Base-by-base conservation (phyloP, 1,140 invertebrate genomes). In the Drosophila ercepeae region DNA sequence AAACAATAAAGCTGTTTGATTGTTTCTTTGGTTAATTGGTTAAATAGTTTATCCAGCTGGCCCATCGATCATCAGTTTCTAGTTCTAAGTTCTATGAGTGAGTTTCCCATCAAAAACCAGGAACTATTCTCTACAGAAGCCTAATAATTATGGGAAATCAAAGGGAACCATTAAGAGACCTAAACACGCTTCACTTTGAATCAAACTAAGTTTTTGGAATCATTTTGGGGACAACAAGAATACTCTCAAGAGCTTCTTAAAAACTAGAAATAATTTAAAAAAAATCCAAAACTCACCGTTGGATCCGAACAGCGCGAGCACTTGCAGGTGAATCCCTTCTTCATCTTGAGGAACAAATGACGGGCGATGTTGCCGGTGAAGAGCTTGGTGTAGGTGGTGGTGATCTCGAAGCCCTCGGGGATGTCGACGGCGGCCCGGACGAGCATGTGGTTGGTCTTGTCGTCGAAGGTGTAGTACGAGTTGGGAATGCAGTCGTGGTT, bases 401-500 rank as follows among this genome's bases (percentile, higher is more conserved):
- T 94, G 19, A 97, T 93, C 91, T 96, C 95, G 16, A 94, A 91
- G 14, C 95, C 95, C 64, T 93, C 92, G 34, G 89, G 75, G 44
- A 97, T 96, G n/a, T 93, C 91, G 49, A 93, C 92, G 0, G 93
- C 92, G 11, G 95, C 94, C 75, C 92, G 93, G 0, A 95, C 93
- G n/a, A 93, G 92, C 92, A 97, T 94, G 41, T 92, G 91, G 23
- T 92, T 92, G 25, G 93, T 89, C 8, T 91, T 89, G 48, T 86
- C 82, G 64, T 95, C 93, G 69, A 94, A 95, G 29, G 92, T 92
- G 64, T 96, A 94, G 50, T 94, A 94, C 0, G 95, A 95, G 79
- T 97, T 97, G 11, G 96, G 95, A 25, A 93, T 91, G 86, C 96
- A 97, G 42, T 92, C 93, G 83, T 97, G 96, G 91, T 96, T 96